A percentile compares a stretch with the other conserved stretches of the same genome.
phyloP scores from a whole-genome alignment of 1,140 invertebrate genomes.

The Conus ventricosus region DNA sequence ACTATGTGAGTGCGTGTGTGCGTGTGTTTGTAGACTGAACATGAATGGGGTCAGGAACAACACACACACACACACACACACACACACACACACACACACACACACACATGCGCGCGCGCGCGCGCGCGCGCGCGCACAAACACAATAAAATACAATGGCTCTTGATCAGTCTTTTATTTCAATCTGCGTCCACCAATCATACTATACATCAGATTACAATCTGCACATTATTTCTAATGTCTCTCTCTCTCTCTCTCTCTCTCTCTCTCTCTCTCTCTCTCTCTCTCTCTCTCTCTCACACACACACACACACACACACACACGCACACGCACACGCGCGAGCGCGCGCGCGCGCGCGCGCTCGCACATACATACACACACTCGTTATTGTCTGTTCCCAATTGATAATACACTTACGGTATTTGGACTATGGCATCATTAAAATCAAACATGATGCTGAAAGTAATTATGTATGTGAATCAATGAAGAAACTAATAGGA shows the following conservation, averaged over 20 bases:
- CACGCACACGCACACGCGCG: too few relatives aligned
- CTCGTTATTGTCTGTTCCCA: not conserved
- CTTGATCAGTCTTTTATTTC: too few relatives aligned
- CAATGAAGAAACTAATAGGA: not conserved
- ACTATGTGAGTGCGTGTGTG: too few relatives aligned
- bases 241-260: too few relatives aligned
- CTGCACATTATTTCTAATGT: too few relatives aligned
- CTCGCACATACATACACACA: constrained; percentile 1
- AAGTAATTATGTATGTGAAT: not conserved
- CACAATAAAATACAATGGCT: not conserved
- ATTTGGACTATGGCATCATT: not conserved
- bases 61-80: not conserved
- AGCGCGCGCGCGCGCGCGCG: not conserved
- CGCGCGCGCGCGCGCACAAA: not conserved
- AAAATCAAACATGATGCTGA: not conserved
- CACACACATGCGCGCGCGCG: constrained; percentile 1
- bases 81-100: constrained; percentile 5
- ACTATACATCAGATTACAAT: too few relatives aligned
- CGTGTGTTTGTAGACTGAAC: too few relatives aligned
- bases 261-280: too few relatives aligned
- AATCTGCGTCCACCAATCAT: too few relatives aligned
- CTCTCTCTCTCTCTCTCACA: not conserved
- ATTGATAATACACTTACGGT: not conserved
- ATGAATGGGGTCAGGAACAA: too few relatives aligned
- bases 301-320: constrained; percentile 16